Conservation (phyloP, 1,140 invertebrate genomes). For the Acromyrmex echinatior region DNA sequence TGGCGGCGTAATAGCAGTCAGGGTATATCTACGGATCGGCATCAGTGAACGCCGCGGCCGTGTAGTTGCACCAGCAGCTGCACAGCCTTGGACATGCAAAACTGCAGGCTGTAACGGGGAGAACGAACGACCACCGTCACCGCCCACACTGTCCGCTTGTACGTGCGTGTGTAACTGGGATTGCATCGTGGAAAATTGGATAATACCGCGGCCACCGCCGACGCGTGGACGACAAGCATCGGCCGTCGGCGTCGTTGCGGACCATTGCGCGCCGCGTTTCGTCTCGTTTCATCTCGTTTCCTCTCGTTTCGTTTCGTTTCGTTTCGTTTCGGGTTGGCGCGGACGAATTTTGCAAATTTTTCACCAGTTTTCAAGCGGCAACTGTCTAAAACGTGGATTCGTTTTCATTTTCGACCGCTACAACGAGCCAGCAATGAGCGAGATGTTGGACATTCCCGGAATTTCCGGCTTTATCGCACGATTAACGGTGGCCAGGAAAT, state of each 20-base stretch:
- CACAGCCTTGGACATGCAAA: conserved; percentile 48
- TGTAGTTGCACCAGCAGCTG: conserved; percentile 47
- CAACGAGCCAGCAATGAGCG: conserved; percentile 26
- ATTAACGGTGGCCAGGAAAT: conserved; percentile 52
- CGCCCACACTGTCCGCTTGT: conserved; percentile 72
- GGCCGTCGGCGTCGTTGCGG: conserved; percentile 21
- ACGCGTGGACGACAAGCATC: conserved; percentile 10
- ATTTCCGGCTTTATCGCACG: conserved; percentile 39
- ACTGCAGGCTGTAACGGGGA: conserved; percentile 35
- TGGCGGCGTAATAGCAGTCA: conserved; percentile 33
- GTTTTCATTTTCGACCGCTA: background rate
- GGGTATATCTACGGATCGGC: conserved; percentile 40
- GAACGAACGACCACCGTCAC: conserved; percentile 38
- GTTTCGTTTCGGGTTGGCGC: background rate
- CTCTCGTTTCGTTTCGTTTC: background rate
- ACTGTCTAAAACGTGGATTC: background rate
- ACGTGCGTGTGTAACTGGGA: conserved; percentile 50
- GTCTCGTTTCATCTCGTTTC: background rate
- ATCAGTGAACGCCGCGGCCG: background rate
- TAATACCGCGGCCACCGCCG: conserved; percentile 55
- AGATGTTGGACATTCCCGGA: conserved; percentile 30
- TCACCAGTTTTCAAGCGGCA: conserved; percentile 1
- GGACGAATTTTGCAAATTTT: conserved; percentile 46
- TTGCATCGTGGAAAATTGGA: conserved; percentile 72
- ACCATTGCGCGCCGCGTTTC: background rate